Evolutionary conservation across 2,113 vertebrate genomes (phyloP), one percentile per base, ranked within the genome.

Genomic region (Elanoides forficatus): DNA sequence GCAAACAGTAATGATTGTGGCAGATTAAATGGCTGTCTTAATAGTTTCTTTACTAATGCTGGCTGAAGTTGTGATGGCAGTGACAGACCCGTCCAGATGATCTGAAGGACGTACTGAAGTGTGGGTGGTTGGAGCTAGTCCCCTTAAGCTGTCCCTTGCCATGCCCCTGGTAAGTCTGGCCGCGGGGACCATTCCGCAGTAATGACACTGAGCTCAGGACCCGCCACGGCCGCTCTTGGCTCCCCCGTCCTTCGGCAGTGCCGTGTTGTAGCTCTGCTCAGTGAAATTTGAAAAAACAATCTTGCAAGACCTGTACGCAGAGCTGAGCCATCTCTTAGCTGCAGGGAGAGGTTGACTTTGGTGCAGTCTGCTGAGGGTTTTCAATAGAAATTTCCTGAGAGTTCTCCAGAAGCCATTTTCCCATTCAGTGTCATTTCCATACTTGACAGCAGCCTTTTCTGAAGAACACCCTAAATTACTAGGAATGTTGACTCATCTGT

Each of bases 401-500:
- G 47, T 66, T 94, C 47, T 80, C 88, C 12, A 29, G 90, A 95
- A 92, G 43, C 47, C 38, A 9, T 79, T 96, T 95, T 92, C 84
- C 62, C 36, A 53, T 91, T 93, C 76, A 53, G 52, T 93, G 81
- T 93, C 66, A 88, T 91, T 95, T 76, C 70, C 32, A 10, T 43
- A 65, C 2, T 0, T 62, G 86, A 95, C 91, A 94, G 70, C 88
- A 95, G 45, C 55, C 48, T 90, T 91, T 84, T 95, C 81, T 91
- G 81, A 87, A 94, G 58, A 94, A 66, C 73, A 82, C 84, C 73
- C 66, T 65, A 56, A 91, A 87, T 68, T 91, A 70, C 81, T 72
- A 70, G 86, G 78, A 47, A 87, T 72, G 58, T 75, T 97, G 96
- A 87, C 65, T 96, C 81, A 95, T 96, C 84, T 87, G 36, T 86